Evolutionary conservation across 2,113 vertebrate genomes (phyloP).

Genomic region (Festucalex cinctus): DNA sequence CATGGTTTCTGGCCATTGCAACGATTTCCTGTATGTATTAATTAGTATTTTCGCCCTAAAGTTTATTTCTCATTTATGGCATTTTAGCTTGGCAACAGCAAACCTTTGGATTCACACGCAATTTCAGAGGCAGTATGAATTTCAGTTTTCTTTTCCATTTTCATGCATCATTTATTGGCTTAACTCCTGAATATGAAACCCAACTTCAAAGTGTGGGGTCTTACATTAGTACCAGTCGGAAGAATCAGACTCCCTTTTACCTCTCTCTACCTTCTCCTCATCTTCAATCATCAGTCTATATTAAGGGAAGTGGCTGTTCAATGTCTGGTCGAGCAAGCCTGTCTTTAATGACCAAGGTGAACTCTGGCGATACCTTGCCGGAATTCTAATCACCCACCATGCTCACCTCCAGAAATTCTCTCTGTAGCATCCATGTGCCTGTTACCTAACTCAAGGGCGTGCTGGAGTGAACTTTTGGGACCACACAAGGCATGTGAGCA

Average conservation of each 20-base stretch:
- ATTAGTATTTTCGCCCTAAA: background rate
- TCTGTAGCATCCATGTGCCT: conserved; percentile 12
- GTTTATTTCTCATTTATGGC: background rate
- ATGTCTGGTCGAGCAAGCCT: conserved; percentile 19
- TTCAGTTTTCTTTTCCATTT: conserved; percentile 30
- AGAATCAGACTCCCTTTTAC: conserved; percentile 2
- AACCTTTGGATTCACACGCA: background rate
- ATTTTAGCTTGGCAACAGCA: background rate
- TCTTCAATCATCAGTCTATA: conserved; percentile 16
- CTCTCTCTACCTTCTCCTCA: conserved; percentile 11
- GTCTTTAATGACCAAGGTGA: conserved; percentile 51
- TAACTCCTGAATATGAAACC: conserved; percentile 59
- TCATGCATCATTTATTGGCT: conserved; percentile 50
- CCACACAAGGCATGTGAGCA: conserved; percentile 10
- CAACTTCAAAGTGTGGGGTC: conserved; percentile 55
- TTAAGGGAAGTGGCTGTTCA: conserved; percentile 13
- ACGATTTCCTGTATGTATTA: background rate
- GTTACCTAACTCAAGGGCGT: conserved; percentile 40
- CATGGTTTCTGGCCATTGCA: background rate
- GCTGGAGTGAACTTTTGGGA: conserved; percentile 1
- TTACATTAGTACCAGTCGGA: conserved; percentile 8
- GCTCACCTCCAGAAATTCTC: conserved; percentile 16
- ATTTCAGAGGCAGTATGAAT: background rate
- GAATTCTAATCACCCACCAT: conserved; percentile 44
- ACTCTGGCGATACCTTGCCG: conserved; percentile 13